Base-by-base conservation (phyloP, 2,113 vertebrate genomes). In the Alces alces region DNA sequence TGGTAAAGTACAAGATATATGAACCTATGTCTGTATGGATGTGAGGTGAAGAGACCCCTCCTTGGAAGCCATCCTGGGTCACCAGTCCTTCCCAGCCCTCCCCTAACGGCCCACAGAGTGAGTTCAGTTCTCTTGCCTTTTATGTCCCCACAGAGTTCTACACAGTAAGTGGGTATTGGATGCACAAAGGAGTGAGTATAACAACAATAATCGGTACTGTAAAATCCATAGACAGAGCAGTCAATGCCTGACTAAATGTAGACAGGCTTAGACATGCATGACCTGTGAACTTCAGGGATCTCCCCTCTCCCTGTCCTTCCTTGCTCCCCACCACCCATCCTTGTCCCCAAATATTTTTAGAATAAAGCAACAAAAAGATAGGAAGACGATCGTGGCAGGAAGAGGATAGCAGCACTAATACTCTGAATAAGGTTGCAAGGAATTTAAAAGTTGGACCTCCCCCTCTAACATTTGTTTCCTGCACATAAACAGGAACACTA, bases 391-490 rank as follows among this genome's bases (percentile, higher is more conserved):
- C 0, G 5, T 27, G 55, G 19, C 43, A 93, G 84, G 55, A 95
- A 97, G 30, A 83, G 45, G 27, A 78, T 47, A 54, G 11, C 7
- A 28, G 39, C 55, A 19, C 82, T 83, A 78, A 80, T 52, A 80
- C n/a, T 88, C 86, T 27, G 43, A 88, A 85, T 28, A 61, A 78
- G 30, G 45, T 36, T 45, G 47, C 9, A 30, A 55, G 61, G 50
- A 83, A 95, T 82, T 78, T 52, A 47, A 60, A 95, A 94, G 43
- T 17, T n/a, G 47, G 55, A n/a, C 21, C 19, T 33, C 28, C 84
- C 54, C 76, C 6, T 2, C 52, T 84, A 93, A 93, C 92, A 84
- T 80, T 93, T 86, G 92, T 84, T 97, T 97, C 85, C 95, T 96
- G 61, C 39, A 11, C 76, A n/a, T 79, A 90, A 89, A 92, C 43